These are phyloP conservation scores for Agrilus cyanescens DNA, from an alignment of 2,888 invertebrate species.

Conservation along the genomic window DNA sequence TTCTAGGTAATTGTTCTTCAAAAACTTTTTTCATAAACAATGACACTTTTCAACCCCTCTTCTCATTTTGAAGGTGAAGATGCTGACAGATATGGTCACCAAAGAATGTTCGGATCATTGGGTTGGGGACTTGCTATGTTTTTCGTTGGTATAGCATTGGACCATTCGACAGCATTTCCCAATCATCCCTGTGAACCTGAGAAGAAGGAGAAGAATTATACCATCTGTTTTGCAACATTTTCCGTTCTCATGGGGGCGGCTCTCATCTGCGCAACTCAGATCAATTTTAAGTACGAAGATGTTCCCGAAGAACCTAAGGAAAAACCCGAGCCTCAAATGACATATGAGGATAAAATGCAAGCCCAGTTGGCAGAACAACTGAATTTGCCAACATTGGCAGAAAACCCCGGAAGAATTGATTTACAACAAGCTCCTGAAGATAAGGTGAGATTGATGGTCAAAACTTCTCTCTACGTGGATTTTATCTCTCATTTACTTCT, in stretches of 20 bases:
- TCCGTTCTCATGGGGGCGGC: constrained; percentile 94
- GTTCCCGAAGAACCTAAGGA: constrained; percentile 23
- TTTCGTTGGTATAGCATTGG: constrained; percentile 89
- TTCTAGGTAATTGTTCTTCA: constrained; percentile 56
- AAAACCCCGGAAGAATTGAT: constrained; percentile 45
- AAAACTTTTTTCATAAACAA: neutral
- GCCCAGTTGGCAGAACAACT: constrained; percentile 74
- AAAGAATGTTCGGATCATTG: constrained; percentile 94
- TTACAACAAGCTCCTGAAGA: constrained; percentile 35
- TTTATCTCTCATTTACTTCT: constrained; percentile 4
- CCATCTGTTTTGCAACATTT: constrained; percentile 96
- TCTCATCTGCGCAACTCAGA: constrained; percentile 81
- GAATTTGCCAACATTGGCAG: constrained; percentile 64
- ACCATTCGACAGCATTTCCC: constrained; percentile 93
- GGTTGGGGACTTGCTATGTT: constrained; percentile 99
- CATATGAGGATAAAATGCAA: constrained; percentile 68
- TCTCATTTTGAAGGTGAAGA: constrained; percentile 18
- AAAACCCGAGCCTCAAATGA: constrained; percentile 24
- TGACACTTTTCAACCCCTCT: neutral
- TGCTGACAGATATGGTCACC: constrained; percentile 70
- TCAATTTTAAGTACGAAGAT: constrained; percentile 57
- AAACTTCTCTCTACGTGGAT: neutral
- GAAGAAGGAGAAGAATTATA: constrained; percentile 91
- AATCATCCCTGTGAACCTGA: constrained; percentile 85
- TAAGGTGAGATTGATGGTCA: constrained; percentile 29